These are phyloP conservation scores for Paraescarpia echinospica DNA, from an alignment of 1,140 invertebrate species.

Conservation along the genomic window DNA sequence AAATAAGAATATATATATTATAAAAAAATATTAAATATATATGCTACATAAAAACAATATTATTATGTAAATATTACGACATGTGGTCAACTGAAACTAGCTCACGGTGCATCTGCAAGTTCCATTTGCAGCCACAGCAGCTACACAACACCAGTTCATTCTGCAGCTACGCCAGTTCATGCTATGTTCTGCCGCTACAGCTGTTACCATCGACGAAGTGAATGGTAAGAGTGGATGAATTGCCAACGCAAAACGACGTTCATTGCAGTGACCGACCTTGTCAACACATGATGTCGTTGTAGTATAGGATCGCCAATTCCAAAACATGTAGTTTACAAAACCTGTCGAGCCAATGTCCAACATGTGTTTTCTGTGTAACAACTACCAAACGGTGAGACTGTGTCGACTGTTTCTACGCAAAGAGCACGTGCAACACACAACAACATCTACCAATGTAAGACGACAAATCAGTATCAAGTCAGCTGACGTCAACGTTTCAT, in stretches of 20 bases:
- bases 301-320: neutral
- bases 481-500: neutral
- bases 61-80: too few relatives aligned
- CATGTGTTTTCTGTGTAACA: neutral
- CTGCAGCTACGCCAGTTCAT: neutral
- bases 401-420: neutral
- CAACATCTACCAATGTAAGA: neutral
- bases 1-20: too few relatives aligned
- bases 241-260: neutral
- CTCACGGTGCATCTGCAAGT: neutral
- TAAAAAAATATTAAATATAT: too few relatives aligned
- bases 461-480: neutral
- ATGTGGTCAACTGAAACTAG: too few relatives aligned
- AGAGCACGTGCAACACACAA: neutral
- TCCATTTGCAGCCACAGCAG: neutral
- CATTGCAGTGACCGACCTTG: neutral
- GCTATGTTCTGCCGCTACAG: neutral
- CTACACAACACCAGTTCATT: neutral
- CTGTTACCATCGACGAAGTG: neutral
- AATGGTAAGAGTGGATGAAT: too few relatives aligned
- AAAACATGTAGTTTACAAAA: neutral
- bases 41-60: too few relatives aligned
- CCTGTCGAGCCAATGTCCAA: too few relatives aligned
- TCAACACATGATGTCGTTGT: neutral
- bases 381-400: neutral